Evolutionary conservation across 2,797 vertebrate genomes (phyloP).

Genomic region (Clarias laeviceps): DNA sequence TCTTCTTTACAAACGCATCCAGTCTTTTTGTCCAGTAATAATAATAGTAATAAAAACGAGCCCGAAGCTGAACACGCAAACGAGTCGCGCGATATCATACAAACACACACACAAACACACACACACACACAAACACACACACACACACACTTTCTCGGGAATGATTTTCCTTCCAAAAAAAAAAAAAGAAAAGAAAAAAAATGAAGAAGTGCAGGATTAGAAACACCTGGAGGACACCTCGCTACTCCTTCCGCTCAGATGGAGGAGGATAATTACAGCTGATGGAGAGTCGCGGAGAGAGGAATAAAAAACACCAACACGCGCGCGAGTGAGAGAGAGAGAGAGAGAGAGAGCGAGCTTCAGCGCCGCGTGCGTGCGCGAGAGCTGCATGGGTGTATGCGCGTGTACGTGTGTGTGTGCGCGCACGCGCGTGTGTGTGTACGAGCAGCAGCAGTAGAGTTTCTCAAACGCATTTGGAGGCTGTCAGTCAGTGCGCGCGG

Average conservation of each 20-base stretch:
- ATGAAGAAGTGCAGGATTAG: not conserved
- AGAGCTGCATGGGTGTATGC: constrained; percentile 3
- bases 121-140: no score
- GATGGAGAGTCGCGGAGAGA: constrained; percentile 41
- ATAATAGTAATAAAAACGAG: not conserved
- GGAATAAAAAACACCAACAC: constrained; percentile 51
- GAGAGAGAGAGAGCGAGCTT: not conserved
- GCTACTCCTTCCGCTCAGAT: not conserved
- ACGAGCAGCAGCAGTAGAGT: constrained; percentile 70
- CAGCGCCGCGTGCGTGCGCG: constrained; percentile 25
- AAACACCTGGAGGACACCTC: not conserved
- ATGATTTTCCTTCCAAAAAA: not conserved
- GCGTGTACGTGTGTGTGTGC: not conserved
- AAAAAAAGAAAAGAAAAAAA: not conserved
- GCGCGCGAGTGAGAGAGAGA: not conserved
- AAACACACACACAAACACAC: no score
- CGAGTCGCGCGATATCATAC: not conserved
- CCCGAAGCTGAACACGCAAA: not conserved
- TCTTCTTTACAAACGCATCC: not conserved
- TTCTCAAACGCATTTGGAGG: constrained; percentile 91
- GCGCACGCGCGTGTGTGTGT: not conserved
- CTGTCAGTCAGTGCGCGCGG: constrained; percentile 85
- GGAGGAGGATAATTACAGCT: not conserved
- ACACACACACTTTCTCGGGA: not conserved
- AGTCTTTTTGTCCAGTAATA: not conserved